A percentile compares a stretch with the other conserved stretches of the same genome.
These are phyloP conservation scores for Clarias laeviceps DNA, from an alignment of 2,797 vertebrate species.

Conservation along the genomic window DNA sequence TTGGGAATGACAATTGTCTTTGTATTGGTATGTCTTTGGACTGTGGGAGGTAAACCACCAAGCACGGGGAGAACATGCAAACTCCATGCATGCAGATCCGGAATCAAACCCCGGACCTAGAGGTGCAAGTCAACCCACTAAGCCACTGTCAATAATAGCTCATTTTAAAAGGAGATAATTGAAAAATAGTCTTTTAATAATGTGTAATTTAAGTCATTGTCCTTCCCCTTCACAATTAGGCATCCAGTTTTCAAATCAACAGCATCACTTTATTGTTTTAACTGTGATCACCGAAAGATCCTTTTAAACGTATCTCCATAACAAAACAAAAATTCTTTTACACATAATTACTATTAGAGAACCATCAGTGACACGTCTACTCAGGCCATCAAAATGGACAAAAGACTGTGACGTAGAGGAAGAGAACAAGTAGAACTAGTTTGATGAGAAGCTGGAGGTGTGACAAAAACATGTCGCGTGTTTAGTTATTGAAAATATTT, in stretches of 20 bases:
- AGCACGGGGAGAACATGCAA: too few relatives aligned
- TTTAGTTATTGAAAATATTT: conserved; percentile 28
- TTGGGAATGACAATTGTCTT: too few relatives aligned
- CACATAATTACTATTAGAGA: neutral
- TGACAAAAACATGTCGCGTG: conserved; percentile 26
- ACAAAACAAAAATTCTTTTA: neutral
- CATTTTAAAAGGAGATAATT: too few relatives aligned
- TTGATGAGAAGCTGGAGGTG: conserved; percentile 46
- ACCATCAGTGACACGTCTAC: neutral
- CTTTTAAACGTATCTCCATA: conserved; percentile 7
- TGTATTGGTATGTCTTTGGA: too few relatives aligned
- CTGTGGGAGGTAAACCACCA: too few relatives aligned
- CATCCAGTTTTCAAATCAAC: neutral
- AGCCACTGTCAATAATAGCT: too few relatives aligned
- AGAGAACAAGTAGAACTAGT: conserved; percentile 31
- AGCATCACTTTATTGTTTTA: neutral
- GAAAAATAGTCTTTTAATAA: neutral
- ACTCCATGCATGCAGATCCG: too few relatives aligned
- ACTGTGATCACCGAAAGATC: neutral
- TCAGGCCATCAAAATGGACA: neutral
- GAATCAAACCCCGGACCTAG: too few relatives aligned
- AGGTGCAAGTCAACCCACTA: too few relatives aligned
- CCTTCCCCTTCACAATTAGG: neutral
- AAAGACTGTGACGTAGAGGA: conserved; percentile 17
- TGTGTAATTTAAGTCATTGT: neutral